These are phyloP conservation scores for Seira sanloemensis DNA, from an alignment of 2,888 invertebrate species.

Conservation along the genomic window DNA sequence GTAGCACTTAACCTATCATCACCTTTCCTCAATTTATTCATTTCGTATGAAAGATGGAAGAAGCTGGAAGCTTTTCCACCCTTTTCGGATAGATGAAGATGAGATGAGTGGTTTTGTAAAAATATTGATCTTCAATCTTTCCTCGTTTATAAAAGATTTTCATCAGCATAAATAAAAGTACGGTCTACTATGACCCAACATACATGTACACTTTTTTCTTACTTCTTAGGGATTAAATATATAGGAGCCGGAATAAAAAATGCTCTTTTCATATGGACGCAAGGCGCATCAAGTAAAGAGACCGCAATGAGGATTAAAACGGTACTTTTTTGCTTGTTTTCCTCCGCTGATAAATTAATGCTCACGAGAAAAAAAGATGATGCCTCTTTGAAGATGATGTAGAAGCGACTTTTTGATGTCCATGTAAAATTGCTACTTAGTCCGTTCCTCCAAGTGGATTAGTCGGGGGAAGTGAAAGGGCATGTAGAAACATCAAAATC, in stretches of 20 bases:
- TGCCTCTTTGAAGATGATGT: not conserved
- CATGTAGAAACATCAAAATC: not conserved
- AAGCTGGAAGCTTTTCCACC: not conserved
- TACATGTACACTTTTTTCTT: not conserved
- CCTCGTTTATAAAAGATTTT: slow-evolving; percentile 31
- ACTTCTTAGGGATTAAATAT: not conserved
- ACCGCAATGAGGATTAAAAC: slow-evolving; percentile 52
- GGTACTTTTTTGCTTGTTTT: slow-evolving; percentile 51
- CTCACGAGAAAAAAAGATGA: not conserved
- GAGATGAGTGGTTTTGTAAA: slow-evolving; percentile 60
- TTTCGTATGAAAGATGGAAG: slow-evolving; percentile 3
- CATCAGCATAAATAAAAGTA: slow-evolving; percentile 57
- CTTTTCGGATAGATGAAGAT: too few relatives aligned
- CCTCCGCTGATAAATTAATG: not conserved
- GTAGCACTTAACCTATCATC: slow-evolving; percentile 61
- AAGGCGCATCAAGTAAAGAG: not conserved
- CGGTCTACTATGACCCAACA: too few relatives aligned
- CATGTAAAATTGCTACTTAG: not conserved
- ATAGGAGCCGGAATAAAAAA: too few relatives aligned
- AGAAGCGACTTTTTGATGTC: not conserved
- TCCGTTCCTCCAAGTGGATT: not conserved
- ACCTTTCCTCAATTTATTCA: slow-evolving; percentile 48
- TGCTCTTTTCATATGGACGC: too few relatives aligned
- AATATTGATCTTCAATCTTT: slow-evolving; percentile 59
- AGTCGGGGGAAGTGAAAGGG: slow-evolving; percentile 4